phyloP scores from a whole-genome alignment of 2,113 vertebrate species.

The Lipophrys pholis region DNA sequence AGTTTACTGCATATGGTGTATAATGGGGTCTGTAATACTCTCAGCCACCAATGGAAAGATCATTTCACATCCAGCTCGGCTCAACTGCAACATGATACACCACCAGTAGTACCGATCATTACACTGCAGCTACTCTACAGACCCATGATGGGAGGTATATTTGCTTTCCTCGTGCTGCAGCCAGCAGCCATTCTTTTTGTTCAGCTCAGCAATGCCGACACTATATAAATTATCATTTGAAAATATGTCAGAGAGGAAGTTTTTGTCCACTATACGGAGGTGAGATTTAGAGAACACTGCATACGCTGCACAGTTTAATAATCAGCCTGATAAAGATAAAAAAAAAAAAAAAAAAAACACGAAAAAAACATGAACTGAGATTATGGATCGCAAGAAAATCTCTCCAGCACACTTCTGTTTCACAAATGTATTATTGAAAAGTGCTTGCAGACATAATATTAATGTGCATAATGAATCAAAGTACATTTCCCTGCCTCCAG shows the following conservation, averaged over 20 bases:
- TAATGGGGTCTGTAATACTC: conserved; percentile 70
- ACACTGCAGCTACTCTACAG: conserved; percentile 30
- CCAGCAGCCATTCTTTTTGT: conserved; percentile 2
- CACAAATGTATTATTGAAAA: too few relatives aligned
- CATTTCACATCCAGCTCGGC: conserved; percentile 60
- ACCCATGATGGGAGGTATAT: conserved; percentile 31
- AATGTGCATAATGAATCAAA: too few relatives aligned
- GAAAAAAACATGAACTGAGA: too few relatives aligned
- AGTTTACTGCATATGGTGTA: conserved; percentile 49
- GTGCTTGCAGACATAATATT: too few relatives aligned
- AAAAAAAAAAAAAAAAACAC: too few relatives aligned
- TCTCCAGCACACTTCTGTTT: too few relatives aligned
- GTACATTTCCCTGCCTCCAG: too few relatives aligned
- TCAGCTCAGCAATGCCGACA: neutral
- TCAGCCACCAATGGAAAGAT: conserved; percentile 56
- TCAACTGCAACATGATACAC: conserved; percentile 61
- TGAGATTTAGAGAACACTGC: too few relatives aligned
- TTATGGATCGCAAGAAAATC: too few relatives aligned
- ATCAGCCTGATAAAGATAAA: too few relatives aligned
- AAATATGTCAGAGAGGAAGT: neutral
- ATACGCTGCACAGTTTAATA: too few relatives aligned
- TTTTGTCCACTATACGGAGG: too few relatives aligned
- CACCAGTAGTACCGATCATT: conserved; percentile 39
- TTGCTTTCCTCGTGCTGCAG: conserved; percentile 11
- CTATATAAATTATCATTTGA: neutral